Conservation (phyloP, 2,113 vertebrate species). For the Channa maculata region DNA sequence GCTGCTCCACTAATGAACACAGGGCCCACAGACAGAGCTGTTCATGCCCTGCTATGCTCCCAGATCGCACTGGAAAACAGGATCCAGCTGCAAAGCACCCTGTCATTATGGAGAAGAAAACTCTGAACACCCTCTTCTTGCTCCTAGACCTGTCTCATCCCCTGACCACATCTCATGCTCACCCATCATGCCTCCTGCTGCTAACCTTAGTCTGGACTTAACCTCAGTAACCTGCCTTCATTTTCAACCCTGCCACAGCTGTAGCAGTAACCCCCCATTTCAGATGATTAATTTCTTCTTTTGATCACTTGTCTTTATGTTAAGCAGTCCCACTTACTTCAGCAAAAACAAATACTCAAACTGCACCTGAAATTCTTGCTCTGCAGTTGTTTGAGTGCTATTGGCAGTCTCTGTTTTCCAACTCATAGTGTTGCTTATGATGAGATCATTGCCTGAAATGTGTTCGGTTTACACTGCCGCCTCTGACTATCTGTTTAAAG, state of each 20-base stretch:
- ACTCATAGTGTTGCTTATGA: neutral
- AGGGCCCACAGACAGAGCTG: constrained; percentile 73
- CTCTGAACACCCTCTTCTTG: constrained; percentile 53
- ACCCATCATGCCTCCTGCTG: constrained; percentile 49
- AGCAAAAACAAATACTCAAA: neutral
- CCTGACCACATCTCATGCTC: constrained; percentile 67
- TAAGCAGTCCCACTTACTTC: neutral
- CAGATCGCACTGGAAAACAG: constrained; percentile 77
- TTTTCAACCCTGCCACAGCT: constrained; percentile 39
- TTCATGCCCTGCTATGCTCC: constrained; percentile 66
- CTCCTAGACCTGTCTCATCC: constrained; percentile 64
- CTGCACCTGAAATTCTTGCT: neutral
- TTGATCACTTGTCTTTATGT: constrained; percentile 8
- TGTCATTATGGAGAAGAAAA: constrained; percentile 71
- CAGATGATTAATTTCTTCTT: constrained; percentile 13
- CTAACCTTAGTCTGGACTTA: constrained; percentile 60
- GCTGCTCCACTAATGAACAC: constrained; percentile 81
- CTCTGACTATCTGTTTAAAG: neutral
- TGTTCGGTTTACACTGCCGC: constrained; percentile 6
- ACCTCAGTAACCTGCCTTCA: constrained; percentile 56
- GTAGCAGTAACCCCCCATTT: constrained; percentile 17
- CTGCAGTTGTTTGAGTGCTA: neutral
- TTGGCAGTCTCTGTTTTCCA: neutral
- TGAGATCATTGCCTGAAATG: neutral
- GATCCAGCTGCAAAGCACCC: constrained; percentile 81